Conservation (phyloP, 2,797 vertebrate genomes). For the Protosalanx chinensis region DNA sequence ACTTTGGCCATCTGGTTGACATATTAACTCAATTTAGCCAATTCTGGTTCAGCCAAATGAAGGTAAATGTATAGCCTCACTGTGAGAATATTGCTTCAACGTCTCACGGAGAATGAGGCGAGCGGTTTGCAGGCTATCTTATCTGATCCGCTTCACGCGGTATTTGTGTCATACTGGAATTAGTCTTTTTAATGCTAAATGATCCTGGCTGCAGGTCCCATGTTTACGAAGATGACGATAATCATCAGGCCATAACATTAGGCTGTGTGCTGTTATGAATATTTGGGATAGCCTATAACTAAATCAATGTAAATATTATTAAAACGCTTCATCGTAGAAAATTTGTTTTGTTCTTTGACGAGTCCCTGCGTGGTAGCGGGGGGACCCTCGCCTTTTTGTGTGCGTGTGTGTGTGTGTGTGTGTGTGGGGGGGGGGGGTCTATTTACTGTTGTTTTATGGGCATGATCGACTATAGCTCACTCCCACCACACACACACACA, state of each 20-base stretch:
- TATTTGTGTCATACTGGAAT: slow-evolving; percentile 16
- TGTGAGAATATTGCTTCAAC: too few species aligned
- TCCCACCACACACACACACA: too few species aligned
- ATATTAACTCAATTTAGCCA: too few species aligned
- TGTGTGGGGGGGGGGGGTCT: too few species aligned
- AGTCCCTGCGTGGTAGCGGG: not conserved
- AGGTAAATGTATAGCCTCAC: not conserved
- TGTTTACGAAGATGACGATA: not conserved
- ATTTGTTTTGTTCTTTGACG: too few species aligned
- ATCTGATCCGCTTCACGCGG: slow-evolving; percentile 18
- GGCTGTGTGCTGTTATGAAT: not conserved
- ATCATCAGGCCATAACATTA: not conserved
- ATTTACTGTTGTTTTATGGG: too few species aligned
- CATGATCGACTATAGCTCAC: too few species aligned
- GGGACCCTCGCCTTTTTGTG: not conserved
- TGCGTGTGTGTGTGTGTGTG: too few species aligned
- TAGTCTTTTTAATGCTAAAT: slow-evolving; percentile 10
- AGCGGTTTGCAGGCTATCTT: not conserved
- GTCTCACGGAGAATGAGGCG: not conserved
- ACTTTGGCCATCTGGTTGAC: too few species aligned
- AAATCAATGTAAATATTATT: not conserved
- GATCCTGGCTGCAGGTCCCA: not conserved
- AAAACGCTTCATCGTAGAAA: not conserved
- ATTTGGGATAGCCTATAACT: not conserved
- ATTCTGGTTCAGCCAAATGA: not conserved